Base-by-base conservation (phyloP, 2,797 vertebrate genomes). In the Malurus leucopterus region DNA sequence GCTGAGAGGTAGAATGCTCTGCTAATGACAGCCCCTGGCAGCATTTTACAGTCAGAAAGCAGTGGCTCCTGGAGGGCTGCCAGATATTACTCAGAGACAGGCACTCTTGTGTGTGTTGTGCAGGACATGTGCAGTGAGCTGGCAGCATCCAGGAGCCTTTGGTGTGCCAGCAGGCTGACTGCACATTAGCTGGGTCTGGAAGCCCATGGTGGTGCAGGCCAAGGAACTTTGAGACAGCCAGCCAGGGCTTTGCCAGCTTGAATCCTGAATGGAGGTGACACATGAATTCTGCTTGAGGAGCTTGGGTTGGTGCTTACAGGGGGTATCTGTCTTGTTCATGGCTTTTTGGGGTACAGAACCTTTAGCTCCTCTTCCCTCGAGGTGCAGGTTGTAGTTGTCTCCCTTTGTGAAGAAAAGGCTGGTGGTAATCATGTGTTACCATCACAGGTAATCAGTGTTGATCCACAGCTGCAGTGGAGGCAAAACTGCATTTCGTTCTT, bases 121-220 rank as follows among this genome's bases (percentile, higher is more conserved):
- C 26, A 26, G 53, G 57, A 15, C 11, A 13, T 1, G 4, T 10
- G 6, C 38, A 6, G 15, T 11, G 32, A 57, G 18, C 70, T 63
- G 32, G 26, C 32, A 70, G 81, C 46, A 32, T 4, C 34, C 63
- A 46, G 67, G 5, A 61, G 46, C 50, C 13, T 30, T 41, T 2
- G 2, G 29, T 0, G 0, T 68, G 73, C 46, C 15, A 4, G 69
- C 29, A 36, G 26, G 61, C 34, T 27, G 29, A 1, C 16, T 23
- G 22, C 40, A 7, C 1, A 0, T 24, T 23, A 24, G 32, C 59
- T 18, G 49, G 5, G 4, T 20, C 38, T 85, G 54, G 38, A 68
- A 78, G 29, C 13, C 46, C 15, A 0, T 12, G n/a, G 30, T 51
- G 27, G 32, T 43, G 17, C 4, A 15, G 21, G 34, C 59, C 23